Conservation (phyloP, 2,888 invertebrate genomes). For the Sussaba pulchella region DNA sequence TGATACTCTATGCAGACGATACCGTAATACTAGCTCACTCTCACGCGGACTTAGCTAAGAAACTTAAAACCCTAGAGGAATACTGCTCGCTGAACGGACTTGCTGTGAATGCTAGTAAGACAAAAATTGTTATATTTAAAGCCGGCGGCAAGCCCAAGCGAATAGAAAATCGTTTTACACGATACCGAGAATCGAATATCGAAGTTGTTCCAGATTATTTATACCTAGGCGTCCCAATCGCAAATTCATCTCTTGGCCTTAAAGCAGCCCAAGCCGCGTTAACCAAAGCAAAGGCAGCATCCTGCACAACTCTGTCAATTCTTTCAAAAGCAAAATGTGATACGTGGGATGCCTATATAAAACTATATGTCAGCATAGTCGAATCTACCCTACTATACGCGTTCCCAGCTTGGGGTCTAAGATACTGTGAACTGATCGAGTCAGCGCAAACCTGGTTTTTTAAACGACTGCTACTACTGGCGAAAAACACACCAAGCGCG, state of each 20-base stretch:
- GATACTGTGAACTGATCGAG: background rate
- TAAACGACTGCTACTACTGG: constrained; percentile 21
- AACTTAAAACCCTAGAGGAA: background rate
- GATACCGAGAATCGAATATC: background rate
- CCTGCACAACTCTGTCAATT: constrained; percentile 18
- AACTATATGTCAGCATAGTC: constrained; percentile 9
- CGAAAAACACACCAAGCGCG: constrained; percentile 14
- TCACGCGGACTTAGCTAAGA: background rate
- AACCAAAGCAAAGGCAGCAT: constrained; percentile 10
- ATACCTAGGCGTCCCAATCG: constrained; percentile 17
- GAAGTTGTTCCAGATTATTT: background rate
- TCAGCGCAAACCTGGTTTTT: background rate
- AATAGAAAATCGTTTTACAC: background rate
- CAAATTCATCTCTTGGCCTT: constrained; percentile 11
- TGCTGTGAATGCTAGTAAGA: background rate
- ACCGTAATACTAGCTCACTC: background rate
- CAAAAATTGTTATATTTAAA: constrained; percentile 8
- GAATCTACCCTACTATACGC: constrained; percentile 18
- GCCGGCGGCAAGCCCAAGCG: background rate
- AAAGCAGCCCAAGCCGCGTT: constrained; percentile 29
- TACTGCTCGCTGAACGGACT: background rate
- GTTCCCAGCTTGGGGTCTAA: background rate
- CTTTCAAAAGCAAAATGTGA: constrained; percentile 28
- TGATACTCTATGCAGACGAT: background rate
- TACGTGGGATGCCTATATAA: background rate